Percentiles rank a stretch among this genome's conserved stretches.
phyloP scores from a whole-genome alignment of 2,888 invertebrate species.

The Anagyrus pseudococci region DNA sequence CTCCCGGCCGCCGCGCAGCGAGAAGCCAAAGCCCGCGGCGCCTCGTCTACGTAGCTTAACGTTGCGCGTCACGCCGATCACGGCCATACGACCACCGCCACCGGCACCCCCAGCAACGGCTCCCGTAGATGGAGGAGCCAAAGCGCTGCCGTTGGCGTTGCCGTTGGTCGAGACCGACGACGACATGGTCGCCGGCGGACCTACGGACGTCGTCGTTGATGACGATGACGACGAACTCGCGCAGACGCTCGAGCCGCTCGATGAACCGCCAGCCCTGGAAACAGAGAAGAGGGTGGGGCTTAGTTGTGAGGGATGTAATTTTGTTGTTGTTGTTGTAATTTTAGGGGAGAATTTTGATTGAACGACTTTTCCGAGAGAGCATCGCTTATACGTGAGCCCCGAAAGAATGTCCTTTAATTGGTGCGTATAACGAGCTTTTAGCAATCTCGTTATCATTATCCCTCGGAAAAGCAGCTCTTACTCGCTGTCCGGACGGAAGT shows the following conservation, averaged over 20 bases:
- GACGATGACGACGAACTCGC: conserved; percentile 42
- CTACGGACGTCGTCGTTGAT: conserved; percentile 44
- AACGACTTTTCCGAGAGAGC: neutral
- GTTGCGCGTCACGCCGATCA: conserved; percentile 68
- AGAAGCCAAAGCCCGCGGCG: conserved; percentile 79
- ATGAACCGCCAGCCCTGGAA: conserved; percentile 53
- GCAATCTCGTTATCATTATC: too few species aligned
- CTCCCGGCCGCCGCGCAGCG: conserved; percentile 85
- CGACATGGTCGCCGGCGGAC: neutral
- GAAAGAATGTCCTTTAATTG: too few species aligned
- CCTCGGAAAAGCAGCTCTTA: too few species aligned
- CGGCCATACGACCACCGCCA: conserved; percentile 64
- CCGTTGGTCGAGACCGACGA: conserved; percentile 50
- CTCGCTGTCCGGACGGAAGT: too few species aligned
- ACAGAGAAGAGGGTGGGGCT: neutral
- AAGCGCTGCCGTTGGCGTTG: neutral
- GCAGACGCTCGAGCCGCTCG: conserved; percentile 52
- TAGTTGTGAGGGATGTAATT: neutral
- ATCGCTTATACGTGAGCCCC: too few species aligned
- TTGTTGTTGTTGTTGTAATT: too few species aligned
- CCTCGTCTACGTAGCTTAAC: conserved; percentile 67
- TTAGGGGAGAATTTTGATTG: neutral
- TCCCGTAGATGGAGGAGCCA: neutral
- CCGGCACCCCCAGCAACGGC: conserved; percentile 49
- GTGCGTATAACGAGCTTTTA: too few species aligned